phyloP scores from a whole-genome alignment of 1,140 invertebrate genomes.

The Papilio polytes region DNA sequence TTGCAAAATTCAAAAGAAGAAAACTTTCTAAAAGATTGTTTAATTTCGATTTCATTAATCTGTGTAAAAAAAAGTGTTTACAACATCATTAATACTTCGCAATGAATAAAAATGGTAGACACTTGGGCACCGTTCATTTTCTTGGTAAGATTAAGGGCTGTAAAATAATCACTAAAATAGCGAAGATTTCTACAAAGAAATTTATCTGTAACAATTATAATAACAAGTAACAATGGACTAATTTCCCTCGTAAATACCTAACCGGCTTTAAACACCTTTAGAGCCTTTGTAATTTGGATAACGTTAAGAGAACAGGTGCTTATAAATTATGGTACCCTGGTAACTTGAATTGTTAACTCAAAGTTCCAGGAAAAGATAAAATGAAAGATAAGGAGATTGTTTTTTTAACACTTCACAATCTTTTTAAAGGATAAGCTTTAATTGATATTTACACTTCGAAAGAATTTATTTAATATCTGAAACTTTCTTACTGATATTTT shows the following conservation, averaged over 20 bases:
- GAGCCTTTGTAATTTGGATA: slow-evolving; percentile 11
- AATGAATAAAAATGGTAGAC: slow-evolving; percentile 4
- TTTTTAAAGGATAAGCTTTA: neutral
- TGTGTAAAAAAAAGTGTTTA: neutral
- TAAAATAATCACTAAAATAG: slow-evolving; percentile 16
- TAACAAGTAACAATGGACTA: slow-evolving; percentile 15
- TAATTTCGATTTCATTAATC: neutral
- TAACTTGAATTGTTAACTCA: slow-evolving; percentile 22
- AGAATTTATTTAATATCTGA: neutral
- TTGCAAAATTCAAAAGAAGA: no score
- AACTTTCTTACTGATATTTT: no score
- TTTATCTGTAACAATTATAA: neutral
- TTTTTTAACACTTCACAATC: slow-evolving; percentile 15
- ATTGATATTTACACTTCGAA: neutral
- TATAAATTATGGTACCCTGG: slow-evolving; percentile 29
- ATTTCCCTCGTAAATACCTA: slow-evolving; percentile 27
- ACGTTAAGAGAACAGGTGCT: slow-evolving; percentile 30
- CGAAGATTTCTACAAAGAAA: slow-evolving; percentile 10
- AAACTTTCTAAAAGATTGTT: no score
- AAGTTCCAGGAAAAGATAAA: slow-evolving; percentile 31
- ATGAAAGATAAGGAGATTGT: slow-evolving; percentile 20
- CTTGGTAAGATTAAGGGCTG: neutral
- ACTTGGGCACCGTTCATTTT: neutral
- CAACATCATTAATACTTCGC: neutral
- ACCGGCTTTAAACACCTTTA: slow-evolving; percentile 19